A percentile compares a stretch with the other conserved stretches of the same genome.
phyloP scores from a whole-genome alignment of 2,888 invertebrate genomes.

The Neelides folsomi region DNA sequence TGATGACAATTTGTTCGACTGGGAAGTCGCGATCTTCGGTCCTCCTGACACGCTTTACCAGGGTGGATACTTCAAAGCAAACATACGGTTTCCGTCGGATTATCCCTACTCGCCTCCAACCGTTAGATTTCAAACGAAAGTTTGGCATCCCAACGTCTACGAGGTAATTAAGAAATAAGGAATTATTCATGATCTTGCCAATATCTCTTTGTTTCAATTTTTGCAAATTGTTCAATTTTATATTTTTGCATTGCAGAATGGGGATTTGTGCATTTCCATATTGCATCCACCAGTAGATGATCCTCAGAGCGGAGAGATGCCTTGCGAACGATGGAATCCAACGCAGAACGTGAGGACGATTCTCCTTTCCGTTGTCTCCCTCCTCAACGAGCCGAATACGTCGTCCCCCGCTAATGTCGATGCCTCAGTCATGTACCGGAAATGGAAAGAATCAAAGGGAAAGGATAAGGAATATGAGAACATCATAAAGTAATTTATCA shows the following conservation, averaged over 20 bases:
- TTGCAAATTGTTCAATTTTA: no score
- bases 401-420: conserved; percentile 99
- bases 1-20: conserved; percentile 99
- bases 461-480: conserved; percentile 98
- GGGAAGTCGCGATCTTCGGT: conserved; percentile 99
- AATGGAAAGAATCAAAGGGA: conserved; percentile 96
- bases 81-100: conserved; percentile 99
- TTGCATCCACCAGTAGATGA: conserved; percentile 98
- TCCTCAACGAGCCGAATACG: conserved; percentile 98
- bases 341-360: conserved; percentile 99
- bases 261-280: conserved; percentile 98
- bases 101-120: conserved; percentile 99
- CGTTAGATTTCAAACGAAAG: conserved; percentile 99
- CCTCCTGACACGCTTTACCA: conserved; percentile 99
- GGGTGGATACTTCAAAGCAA: conserved; percentile 99
- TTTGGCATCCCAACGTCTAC: conserved; percentile 99
- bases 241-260: conserved; percentile 56
- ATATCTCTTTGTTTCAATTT: no score
- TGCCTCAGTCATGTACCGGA: conserved; percentile 97
- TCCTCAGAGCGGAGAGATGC: conserved; percentile 95
- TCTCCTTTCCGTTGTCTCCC: conserved; percentile 91
- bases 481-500: conserved; percentile 90
- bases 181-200: no score
- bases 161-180: conserved; percentile 53
- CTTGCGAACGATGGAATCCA: conserved; percentile 99